Base-by-base conservation (phyloP, 1,140 invertebrate genomes). In the Platyscapa corneri region DNA sequence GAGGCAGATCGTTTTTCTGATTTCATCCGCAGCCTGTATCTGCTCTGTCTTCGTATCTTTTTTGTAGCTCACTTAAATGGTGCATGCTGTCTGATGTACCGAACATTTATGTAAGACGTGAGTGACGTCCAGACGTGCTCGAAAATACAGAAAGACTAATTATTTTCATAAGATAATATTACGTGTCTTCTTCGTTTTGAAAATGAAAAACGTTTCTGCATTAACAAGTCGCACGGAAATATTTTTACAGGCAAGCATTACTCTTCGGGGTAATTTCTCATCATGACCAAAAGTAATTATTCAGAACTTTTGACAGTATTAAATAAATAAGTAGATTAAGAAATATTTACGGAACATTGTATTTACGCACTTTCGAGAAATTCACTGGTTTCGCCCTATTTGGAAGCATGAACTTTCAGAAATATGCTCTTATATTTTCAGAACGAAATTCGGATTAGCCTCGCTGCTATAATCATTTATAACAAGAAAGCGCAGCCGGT, bases 111-210 rank as follows among this genome's bases (percentile, higher is more conserved):
- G 42, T 77, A 18, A 77, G 74, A 76, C 74, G 75, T 77, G 72
- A 34, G 72, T 74, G 46, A 77, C 46, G 27, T 20, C 27, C 46
- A 12, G 75, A 77, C 75, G 46, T 77, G 75, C 46, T 53, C 75
- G 30, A 53, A 49, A 77, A 53, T 53, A 49, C 74, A 76, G 74
- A 53, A 53, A 76, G 74, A 76, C 74, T 76, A 76, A 81, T 42
- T 81, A 81, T 70, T 81, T 70, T 70, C n/a, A n/a, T 46, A 23
- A 70, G n/a, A 70, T 70, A 34, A 34, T 70, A 70, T 70, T 37
- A 70, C 65, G 34, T 12, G 42, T 81, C 18, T 37, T 81, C 20
- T 1, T n/a, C 37, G 65, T 65, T 30, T 80, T 37, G 23, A 46
- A 80, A 65, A 80, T 80, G 37, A 80, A 30, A 65, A 80, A n/a